phyloP scores from a whole-genome alignment of 2,888 invertebrate genomes.

The Ochropleura plecta region DNA sequence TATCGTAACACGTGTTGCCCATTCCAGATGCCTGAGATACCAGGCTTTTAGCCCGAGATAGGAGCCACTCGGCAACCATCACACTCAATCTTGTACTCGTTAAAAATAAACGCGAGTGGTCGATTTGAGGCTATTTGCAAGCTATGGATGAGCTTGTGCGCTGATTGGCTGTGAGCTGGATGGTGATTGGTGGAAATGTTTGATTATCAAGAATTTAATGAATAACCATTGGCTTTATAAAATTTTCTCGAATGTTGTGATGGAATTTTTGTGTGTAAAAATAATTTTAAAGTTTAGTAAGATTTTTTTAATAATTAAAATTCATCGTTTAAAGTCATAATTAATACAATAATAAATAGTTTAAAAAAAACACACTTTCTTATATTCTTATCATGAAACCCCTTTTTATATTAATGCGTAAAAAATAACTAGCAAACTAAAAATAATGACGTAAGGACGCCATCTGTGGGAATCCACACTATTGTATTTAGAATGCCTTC shows the following conservation, averaged over 20 bases:
- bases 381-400: too few species aligned
- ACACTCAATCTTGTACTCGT: constrained; percentile 56
- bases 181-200: not conserved
- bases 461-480: too few species aligned
- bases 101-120: constrained; percentile 62
- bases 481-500: too few species aligned
- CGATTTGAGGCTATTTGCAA: constrained; percentile 40
- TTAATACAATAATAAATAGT: too few species aligned
- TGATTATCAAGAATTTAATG: not conserved
- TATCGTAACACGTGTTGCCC: constrained; percentile 69
- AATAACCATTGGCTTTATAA: not conserved
- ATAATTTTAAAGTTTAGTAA: not conserved
- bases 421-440: too few species aligned
- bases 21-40: constrained; percentile 70
- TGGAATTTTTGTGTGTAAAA: not conserved
- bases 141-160: constrained; percentile 22
- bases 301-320: not conserved
- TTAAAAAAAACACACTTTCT: too few species aligned
- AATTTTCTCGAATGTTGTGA: not conserved
- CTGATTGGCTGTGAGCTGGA: constrained; percentile 9
- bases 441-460: too few species aligned
- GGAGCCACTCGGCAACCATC: constrained; percentile 57
- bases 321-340: not conserved
- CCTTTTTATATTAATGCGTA: too few species aligned
- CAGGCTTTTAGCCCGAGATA: constrained; percentile 66